phyloP scores from a whole-genome alignment of 2,888 invertebrate species.

The Acanthosepion esculentum region DNA sequence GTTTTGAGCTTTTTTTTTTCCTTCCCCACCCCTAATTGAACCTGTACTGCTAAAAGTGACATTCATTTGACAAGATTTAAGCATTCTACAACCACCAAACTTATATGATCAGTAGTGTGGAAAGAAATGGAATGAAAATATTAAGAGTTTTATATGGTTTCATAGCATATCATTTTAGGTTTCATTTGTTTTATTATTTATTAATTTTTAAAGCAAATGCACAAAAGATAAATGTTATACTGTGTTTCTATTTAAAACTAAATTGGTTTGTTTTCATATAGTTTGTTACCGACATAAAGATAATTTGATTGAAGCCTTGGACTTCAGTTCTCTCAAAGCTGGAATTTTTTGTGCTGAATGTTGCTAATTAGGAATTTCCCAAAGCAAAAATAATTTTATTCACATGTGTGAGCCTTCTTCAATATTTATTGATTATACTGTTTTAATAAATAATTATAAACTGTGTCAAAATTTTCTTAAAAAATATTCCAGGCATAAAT shows the following conservation, averaged over 20 bases:
- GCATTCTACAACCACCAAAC: neutral
- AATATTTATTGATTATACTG: neutral
- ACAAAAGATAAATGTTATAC: neutral
- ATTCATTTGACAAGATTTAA: neutral
- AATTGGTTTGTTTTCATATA: neutral
- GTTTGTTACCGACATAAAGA: neutral
- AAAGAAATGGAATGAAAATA: too few relatives aligned
- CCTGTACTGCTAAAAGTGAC: neutral
- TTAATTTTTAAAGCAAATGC: neutral
- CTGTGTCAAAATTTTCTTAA: neutral
- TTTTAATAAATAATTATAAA: neutral
- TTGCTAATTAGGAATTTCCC: neutral
- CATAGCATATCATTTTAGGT: too few relatives aligned
- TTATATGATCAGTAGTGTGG: too few relatives aligned
- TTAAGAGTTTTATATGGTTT: too few relatives aligned
- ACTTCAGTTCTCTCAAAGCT: neutral
- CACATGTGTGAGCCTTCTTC: neutral
- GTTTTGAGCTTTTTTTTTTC: neutral
- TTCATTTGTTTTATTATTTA: neutral
- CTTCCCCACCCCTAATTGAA: neutral
- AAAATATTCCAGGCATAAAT: neutral
- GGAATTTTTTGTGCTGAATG: constrained; percentile 14
- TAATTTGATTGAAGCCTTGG: neutral
- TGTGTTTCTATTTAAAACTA: neutral
- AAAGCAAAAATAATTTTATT: constrained; percentile 6